These are phyloP conservation scores for Xyrichtys novacula DNA, from an alignment of 2,797 vertebrate genomes.

Conservation along the genomic window DNA sequence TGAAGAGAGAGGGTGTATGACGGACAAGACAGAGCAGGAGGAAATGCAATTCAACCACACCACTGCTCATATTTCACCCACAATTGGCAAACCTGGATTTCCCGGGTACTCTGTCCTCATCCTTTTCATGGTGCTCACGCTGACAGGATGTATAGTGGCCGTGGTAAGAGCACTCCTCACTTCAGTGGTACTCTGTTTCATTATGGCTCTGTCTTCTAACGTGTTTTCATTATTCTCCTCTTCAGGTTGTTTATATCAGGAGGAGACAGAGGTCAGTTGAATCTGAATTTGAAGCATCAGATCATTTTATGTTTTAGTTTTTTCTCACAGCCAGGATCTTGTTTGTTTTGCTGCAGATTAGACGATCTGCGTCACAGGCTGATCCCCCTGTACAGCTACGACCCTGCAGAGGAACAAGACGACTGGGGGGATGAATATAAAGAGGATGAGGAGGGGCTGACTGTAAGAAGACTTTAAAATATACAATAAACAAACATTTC, in stretches of 20 bases:
- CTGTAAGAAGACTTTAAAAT: slow-evolving; percentile 40
- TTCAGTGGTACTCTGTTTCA: no score
- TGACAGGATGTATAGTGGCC: slow-evolving; percentile 52
- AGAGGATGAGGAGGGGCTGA: slow-evolving; percentile 38
- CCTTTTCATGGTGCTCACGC: slow-evolving; percentile 19
- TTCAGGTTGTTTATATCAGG: slow-evolving; percentile 63
- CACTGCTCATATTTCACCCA: slow-evolving; percentile 38
- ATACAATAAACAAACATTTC: no score
- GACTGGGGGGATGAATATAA: slow-evolving; percentile 33
- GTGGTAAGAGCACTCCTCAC: slow-evolving; percentile 58
- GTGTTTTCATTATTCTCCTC: slow-evolving; percentile 7
- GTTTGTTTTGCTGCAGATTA: slow-evolving; percentile 42
- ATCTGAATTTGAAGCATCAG: background rate
- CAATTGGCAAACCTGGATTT: background rate
- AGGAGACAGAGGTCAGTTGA: slow-evolving; percentile 56
- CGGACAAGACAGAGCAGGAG: background rate
- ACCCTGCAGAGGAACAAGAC: slow-evolving; percentile 54
- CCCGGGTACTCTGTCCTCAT: slow-evolving; percentile 50
- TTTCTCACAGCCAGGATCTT: background rate
- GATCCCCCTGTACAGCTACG: slow-evolving; percentile 75
- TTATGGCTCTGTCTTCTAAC: background rate
- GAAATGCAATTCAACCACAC: slow-evolving; percentile 64
- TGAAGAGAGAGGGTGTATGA: slow-evolving; percentile 7
- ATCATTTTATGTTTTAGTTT: background rate
- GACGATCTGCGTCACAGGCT: slow-evolving; percentile 67